These are phyloP conservation scores for Xanthostigma xanthostigma DNA, from an alignment of 2,888 invertebrate species.

Conservation along the genomic window DNA sequence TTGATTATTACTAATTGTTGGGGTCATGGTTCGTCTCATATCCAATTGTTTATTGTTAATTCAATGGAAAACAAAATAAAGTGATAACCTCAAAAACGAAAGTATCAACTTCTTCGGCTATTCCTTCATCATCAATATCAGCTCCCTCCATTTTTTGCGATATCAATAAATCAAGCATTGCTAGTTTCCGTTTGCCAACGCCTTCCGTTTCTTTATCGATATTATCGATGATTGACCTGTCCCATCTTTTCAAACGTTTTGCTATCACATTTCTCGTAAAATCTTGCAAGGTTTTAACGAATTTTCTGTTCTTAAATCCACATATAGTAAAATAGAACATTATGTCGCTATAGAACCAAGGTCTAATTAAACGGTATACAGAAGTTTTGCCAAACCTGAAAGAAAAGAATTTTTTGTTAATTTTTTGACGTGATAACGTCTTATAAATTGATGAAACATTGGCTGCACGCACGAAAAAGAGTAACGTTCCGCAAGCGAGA, in stretches of 20 bases:
- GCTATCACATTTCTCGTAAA: conserved; percentile 9
- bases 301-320: conserved; percentile 31
- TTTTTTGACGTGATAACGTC: too few species aligned
- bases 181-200: conserved; percentile 29
- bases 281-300: conserved; percentile 20
- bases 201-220: conserved; percentile 1
- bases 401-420: too few species aligned
- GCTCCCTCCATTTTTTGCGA: conserved; percentile 32
- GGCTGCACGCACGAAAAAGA: too few species aligned
- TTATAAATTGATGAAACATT: too few species aligned
- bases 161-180: conserved; percentile 39
- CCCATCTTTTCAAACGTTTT: conserved; percentile 6
- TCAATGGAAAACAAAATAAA: too few species aligned
- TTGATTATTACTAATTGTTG: too few species aligned
- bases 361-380: conserved; percentile 29
- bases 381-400: conserved; percentile 22
- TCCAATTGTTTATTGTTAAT: too few species aligned
- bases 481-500: too few species aligned
- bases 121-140: conserved; percentile 33
- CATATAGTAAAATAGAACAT: conserved; percentile 36
- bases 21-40: too few species aligned
- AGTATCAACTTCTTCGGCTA: conserved; percentile 31
- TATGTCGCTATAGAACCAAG: conserved; percentile 39
- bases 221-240: not conserved
- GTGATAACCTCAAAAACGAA: conserved; percentile 41